These are phyloP conservation scores for Agriopis marginaria DNA, from an alignment of 2,888 invertebrate species.

Conservation along the genomic window DNA sequence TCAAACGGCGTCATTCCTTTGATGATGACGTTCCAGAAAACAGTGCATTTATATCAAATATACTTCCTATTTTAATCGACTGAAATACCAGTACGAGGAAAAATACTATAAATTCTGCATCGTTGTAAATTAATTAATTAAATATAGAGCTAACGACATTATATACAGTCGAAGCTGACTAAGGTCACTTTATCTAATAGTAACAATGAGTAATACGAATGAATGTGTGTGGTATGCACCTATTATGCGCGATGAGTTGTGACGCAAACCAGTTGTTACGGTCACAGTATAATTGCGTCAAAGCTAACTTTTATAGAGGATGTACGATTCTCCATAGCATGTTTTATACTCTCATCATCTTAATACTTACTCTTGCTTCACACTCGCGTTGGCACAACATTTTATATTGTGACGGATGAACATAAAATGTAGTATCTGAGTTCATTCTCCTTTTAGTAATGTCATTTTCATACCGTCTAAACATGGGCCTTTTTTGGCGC, in stretches of 20 bases:
- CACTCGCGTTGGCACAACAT: too few relatives aligned
- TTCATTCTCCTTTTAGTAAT: neutral
- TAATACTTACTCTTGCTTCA: too few relatives aligned
- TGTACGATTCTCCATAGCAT: too few relatives aligned
- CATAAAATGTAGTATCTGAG: neutral
- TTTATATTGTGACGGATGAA: too few relatives aligned
- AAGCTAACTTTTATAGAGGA: neutral
- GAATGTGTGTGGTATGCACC: constrained; percentile 37
- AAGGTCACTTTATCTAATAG: constrained; percentile 63
- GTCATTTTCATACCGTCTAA: neutral
- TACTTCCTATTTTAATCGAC: neutral
- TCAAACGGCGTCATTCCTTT: constrained; percentile 36
- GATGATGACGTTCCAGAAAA: constrained; percentile 17
- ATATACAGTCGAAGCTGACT: constrained; percentile 53
- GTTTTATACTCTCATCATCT: too few relatives aligned
- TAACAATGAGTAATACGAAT: constrained; percentile 57
- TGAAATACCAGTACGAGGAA: constrained; percentile 1
- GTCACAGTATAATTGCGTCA: constrained; percentile 25
- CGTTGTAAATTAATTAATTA: constrained; percentile 17
- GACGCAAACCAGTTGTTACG: constrained; percentile 40
- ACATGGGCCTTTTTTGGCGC: neutral
- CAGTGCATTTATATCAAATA: constrained; percentile 2
- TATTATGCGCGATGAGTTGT: constrained; percentile 33
- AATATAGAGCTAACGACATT: constrained; percentile 31
- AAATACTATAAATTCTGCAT: neutral